These are phyloP conservation scores for Luffia ferchaultella DNA, from an alignment of 2,888 invertebrate genomes.

Conservation along the genomic window DNA sequence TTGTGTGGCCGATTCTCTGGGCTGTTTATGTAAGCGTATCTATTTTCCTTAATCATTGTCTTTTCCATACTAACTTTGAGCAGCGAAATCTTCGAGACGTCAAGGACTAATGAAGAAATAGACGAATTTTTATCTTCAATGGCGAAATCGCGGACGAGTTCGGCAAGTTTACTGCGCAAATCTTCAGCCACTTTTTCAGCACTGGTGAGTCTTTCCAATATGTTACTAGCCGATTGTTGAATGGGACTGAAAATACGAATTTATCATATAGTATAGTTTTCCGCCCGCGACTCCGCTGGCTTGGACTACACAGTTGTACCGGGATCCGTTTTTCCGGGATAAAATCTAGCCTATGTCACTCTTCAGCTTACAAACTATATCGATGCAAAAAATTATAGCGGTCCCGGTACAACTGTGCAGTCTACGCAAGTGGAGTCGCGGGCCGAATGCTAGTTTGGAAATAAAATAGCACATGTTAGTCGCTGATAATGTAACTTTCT, in stretches of 20 bases:
- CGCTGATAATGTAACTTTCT: too few species aligned
- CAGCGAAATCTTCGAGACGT: conserved; percentile 54
- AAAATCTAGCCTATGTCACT: too few species aligned
- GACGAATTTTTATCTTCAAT: conserved; percentile 37
- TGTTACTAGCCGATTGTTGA: conserved; percentile 22
- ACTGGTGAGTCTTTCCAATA: conserved; percentile 33
- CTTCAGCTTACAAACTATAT: too few species aligned
- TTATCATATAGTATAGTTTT: neutral
- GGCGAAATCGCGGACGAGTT: conserved; percentile 30
- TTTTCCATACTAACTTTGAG: too few species aligned
- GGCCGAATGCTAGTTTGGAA: neutral
- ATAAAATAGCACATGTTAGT: neutral
- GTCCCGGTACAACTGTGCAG: too few species aligned
- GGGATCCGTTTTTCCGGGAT: too few species aligned
- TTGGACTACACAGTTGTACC: too few species aligned
- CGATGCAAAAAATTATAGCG: too few species aligned
- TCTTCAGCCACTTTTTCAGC: conserved; percentile 39
- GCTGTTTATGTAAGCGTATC: too few species aligned
- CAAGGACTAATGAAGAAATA: conserved; percentile 39
- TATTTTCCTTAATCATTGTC: too few species aligned
- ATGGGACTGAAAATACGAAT: conserved; percentile 44
- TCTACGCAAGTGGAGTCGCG: neutral
- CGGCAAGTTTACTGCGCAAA: conserved; percentile 29
- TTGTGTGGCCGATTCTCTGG: too few species aligned
- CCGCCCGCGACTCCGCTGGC: too few species aligned